phyloP scores from a whole-genome alignment of 2,113 vertebrate species.

The Oriolus oriolus region DNA sequence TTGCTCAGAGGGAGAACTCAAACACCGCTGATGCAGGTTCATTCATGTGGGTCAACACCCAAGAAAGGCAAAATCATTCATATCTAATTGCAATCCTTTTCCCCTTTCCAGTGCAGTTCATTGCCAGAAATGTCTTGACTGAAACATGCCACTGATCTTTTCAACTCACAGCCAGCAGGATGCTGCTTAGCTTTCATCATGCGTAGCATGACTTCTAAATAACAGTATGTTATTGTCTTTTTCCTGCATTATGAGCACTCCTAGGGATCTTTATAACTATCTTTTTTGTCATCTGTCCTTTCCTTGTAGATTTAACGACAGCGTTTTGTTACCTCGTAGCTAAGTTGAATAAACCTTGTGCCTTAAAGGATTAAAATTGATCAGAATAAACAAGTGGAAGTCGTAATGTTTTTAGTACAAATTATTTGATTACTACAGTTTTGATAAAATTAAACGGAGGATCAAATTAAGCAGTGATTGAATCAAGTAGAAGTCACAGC shows the following conservation, averaged over 20 bases:
- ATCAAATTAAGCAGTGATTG: conserved; percentile 54
- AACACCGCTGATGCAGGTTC: neutral
- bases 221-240: neutral
- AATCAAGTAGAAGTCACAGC: conserved; percentile 17
- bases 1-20: neutral
- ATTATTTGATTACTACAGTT: conserved; percentile 29
- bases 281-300: neutral
- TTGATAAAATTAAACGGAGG: conserved; percentile 55
- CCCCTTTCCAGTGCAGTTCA: neutral
- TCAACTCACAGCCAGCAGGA: neutral
- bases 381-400: conserved; percentile 46
- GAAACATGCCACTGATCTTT: neutral
- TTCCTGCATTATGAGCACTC: neutral
- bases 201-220: neutral
- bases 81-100: neutral
- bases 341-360: conserved; percentile 17
- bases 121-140: neutral
- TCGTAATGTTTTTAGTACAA: conserved; percentile 4
- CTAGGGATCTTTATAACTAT: neutral
- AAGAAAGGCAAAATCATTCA: neutral
- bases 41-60: neutral
- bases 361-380: conserved; percentile 27
- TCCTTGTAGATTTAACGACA: neutral
- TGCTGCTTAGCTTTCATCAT: neutral
- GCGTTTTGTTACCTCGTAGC: neutral